Evolutionary conservation across 2,888 invertebrate genomes (phyloP), one percentile per base, ranked within the genome.

Genomic region (Lithosia quadra): DNA sequence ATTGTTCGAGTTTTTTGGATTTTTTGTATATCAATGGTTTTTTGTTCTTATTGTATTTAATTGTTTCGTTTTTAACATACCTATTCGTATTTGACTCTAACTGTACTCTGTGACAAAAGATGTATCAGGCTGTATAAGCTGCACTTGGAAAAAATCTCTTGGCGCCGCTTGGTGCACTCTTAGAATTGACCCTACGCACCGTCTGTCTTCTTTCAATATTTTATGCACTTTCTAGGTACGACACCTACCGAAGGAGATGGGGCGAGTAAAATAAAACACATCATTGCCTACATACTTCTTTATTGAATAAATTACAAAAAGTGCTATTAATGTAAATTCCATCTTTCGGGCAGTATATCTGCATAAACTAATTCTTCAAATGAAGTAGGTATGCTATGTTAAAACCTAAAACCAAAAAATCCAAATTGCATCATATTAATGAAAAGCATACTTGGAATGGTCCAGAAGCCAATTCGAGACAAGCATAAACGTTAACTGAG

Each of bases 271-370:
- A 24, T 28, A 68, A 85, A 82, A 89, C 87, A 89, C 74, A 77
- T 71, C 71, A 61, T 76, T 84, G 88, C 90, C 94, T 94, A 93
- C 92, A 89, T 85, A 88, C 81, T 81, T 86, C 84, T 93, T 94
- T 93, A 93, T 91, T 93, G 90, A 91, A 92, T 92, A 92, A 93
- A 90, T 92, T 92, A 94, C 91, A 92, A 92, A 90, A 80, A 89
- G 72, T 84, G 86, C 87, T 89, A 88, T 75, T 77, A 56, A 76
- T 88, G 87, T 85, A 87, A 87, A 89, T 84, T 87, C 82, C 83
- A 83, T 84, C 74, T 85, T 83, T 87, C 75, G 87, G 85, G 90
- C 90, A 90, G 84, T 88, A 88, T 81, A 89, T 85, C 87, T 84
- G 88, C 88, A 78, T 85, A 86, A 82, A 84, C 75, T 83, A 85